Evolutionary conservation across 2,888 invertebrate species (phyloP).

Genomic region (Germaria angustata): DNA sequence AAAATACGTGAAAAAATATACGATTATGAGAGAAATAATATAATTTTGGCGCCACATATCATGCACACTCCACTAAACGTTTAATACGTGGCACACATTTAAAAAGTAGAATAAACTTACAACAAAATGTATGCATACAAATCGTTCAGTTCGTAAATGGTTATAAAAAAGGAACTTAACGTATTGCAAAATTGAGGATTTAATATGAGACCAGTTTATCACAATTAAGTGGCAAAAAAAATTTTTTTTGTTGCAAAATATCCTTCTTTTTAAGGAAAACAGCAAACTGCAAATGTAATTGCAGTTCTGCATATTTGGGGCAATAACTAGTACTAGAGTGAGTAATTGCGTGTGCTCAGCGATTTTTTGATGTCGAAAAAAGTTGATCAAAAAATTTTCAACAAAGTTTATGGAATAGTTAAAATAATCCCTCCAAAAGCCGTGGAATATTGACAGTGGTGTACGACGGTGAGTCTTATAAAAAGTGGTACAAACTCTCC

Average conservation of each 20-base stretch:
- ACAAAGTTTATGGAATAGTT: too few relatives aligned
- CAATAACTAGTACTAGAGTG: not conserved
- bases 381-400: too few relatives aligned
- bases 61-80: slow-evolving; percentile 32
- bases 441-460: too few relatives aligned
- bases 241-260: not conserved
- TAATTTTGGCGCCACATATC: slow-evolving; percentile 64
- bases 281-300: not conserved
- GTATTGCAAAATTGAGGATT: slow-evolving; percentile 53
- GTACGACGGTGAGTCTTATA: too few relatives aligned
- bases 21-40: slow-evolving; percentile 25
- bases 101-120: slow-evolving; percentile 18
- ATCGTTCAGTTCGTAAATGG: slow-evolving; percentile 2
- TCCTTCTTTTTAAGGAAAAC: not conserved
- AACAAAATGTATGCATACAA: too few relatives aligned
- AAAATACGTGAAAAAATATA: not conserved
- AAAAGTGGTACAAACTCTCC: too few relatives aligned
- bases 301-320: slow-evolving; percentile 1
- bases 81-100: slow-evolving; percentile 58
- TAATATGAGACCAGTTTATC: slow-evolving; percentile 62
- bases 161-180: slow-evolving; percentile 9
- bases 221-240: slow-evolving; percentile 59
- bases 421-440: too few relatives aligned
- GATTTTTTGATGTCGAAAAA: too few relatives aligned
- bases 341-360: not conserved